These are phyloP conservation scores for Megaleporinus macrocephalus DNA, from an alignment of 2,113 vertebrate species.

Conservation along the genomic window DNA sequence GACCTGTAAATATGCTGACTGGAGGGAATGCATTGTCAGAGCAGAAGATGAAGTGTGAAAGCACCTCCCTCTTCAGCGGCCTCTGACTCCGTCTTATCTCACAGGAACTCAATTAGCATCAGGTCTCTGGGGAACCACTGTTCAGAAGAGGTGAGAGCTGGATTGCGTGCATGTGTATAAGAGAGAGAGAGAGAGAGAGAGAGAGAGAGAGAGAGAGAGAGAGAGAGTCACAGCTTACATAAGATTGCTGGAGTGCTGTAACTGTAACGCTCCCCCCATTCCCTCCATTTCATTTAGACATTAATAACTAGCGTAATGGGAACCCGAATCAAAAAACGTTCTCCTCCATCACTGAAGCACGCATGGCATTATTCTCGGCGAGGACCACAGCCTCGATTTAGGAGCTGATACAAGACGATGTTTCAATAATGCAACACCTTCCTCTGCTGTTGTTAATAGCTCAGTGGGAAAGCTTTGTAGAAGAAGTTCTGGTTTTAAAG, in stretches of 20 bases:
- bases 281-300: slow-evolving; percentile 12
- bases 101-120: slow-evolving; percentile 70
- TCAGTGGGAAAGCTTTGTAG: slow-evolving; percentile 9
- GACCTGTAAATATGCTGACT: slow-evolving; percentile 74
- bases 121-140: slow-evolving; percentile 58
- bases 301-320: slow-evolving; percentile 28
- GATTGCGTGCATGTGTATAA: slow-evolving; percentile 45
- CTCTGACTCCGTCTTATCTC: slow-evolving; percentile 54
- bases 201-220: background rate
- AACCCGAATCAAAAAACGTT: slow-evolving; percentile 1
- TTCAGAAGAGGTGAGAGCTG: slow-evolving; percentile 63
- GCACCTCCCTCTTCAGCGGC: slow-evolving; percentile 65
- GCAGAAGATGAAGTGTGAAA: slow-evolving; percentile 69
- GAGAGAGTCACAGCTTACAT: background rate
- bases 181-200: no score
- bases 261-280: slow-evolving; percentile 1
- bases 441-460: slow-evolving; percentile 12
- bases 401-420: slow-evolving; percentile 1
- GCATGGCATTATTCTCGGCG: slow-evolving; percentile 30
- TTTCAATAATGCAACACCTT: slow-evolving; percentile 50
- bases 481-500: slow-evolving; percentile 30
- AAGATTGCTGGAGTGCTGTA: background rate
- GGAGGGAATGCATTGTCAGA: slow-evolving; percentile 64
- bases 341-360: slow-evolving; percentile 35
- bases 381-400: slow-evolving; percentile 46